Conservation (phyloP, 2,888 invertebrate species). For the Hirtodrosophila histrioides region DNA sequence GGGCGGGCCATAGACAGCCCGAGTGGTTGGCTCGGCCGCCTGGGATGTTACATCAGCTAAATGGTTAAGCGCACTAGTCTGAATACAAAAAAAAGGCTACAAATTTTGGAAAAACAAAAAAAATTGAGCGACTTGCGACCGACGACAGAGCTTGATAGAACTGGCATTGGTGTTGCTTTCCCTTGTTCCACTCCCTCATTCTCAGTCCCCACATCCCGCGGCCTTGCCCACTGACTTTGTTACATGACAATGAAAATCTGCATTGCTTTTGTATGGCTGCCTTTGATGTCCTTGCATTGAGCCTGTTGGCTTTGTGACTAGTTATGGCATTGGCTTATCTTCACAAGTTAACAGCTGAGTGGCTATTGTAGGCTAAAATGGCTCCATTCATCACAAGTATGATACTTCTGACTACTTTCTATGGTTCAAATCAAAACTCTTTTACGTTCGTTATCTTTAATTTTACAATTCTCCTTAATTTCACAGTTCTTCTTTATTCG, state of each 20-base stretch:
- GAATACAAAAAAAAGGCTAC: conserved; percentile 42
- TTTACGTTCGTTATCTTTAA: too few species aligned
- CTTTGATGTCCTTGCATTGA: conserved; percentile 23
- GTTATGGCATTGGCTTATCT: not conserved
- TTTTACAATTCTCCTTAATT: too few species aligned
- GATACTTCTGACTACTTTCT: too few species aligned
- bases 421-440: too few species aligned
- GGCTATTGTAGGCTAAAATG: too few species aligned
- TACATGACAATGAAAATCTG: conserved; percentile 75
- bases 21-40: conserved; percentile 42
- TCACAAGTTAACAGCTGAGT: too few species aligned
- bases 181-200: conserved; percentile 16
- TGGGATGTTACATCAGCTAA: conserved; percentile 76
- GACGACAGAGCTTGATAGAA: conserved; percentile 59
- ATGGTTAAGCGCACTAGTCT: conserved; percentile 74
- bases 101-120: conserved; percentile 62
- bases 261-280: conserved; percentile 50
- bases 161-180: conserved; percentile 58
- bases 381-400: too few species aligned
- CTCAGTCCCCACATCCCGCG: not conserved
- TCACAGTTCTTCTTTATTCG: too few species aligned
- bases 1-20: conserved; percentile 17
- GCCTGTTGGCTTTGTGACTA: conserved; percentile 3
- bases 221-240: conserved; percentile 63
- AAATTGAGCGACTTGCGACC: conserved; percentile 29